Evolutionary conservation across 2,113 vertebrate species (phyloP), one percentile per base, ranked within the genome.

Genomic region (Amazona vittata): DNA sequence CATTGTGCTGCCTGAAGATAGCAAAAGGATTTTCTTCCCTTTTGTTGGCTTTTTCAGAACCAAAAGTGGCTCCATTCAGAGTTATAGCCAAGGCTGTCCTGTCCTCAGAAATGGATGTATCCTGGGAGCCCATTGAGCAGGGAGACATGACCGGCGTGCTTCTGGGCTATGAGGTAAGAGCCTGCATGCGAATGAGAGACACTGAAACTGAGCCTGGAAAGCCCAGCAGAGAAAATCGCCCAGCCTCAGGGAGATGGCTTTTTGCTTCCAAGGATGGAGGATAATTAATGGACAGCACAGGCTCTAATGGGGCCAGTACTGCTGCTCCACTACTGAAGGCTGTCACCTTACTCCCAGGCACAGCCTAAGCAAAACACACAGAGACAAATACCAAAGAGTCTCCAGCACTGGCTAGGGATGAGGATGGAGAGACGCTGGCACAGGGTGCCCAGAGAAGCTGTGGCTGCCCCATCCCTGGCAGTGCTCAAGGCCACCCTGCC

Each of bases 51-150:
- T 33, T 93, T 97, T 76, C 97, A 99, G 99, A 99, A 95, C 99
- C 99, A 2, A 99, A 97, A 26, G 98, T 97, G 68, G 98, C 98
- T 83, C 99, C 99, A 6, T 96, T 98, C 35, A 98, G 96, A 90
- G 98, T 99, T 71, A 99, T 97, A 12, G 98, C 99, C 92, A 99
- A 98, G 12, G 98, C 98, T 1, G 93, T 99, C 35, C 98, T 98
- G 2, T 98, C 99, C 75, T 99, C 99, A 7, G 99, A 99, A 88
- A 98, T 99, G 97, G 98, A 98, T 13, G 98, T 99, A 80, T 99
- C 98, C 35, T 99, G 99, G 99, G 99, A 99, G 28, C 97, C 99
- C 0, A 98, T 99, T 60, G 98, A 98, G 89, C 98, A 98, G 92
- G 97, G 97, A 63, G 98, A 98, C 80, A 86, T 89, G 85, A 99